Base-by-base conservation (phyloP, 2,888 invertebrate genomes). In the Anoplius nigerrimus region DNA sequence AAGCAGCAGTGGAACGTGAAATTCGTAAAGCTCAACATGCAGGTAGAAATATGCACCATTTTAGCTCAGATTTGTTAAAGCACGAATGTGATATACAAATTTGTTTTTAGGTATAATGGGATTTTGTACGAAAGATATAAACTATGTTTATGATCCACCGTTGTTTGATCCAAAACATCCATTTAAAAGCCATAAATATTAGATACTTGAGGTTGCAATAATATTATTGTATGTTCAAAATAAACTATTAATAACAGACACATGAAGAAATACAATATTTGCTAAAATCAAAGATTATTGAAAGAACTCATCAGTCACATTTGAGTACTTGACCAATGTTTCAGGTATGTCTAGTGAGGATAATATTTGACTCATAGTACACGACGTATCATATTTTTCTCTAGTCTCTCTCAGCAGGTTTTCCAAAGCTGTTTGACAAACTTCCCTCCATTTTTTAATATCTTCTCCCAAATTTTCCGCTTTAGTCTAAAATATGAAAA, bases 101-200 rank as follows among this genome's bases (percentile, higher is more conserved):
- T 27, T 54, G 53, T 46, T 66, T 51, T 64, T 62, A 91, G 93
- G 92, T 77, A 92, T 95, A 68, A 97, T 99, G 97, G 93, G 95
- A 0, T 91, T 92, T 62, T 94, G 94, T 83, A 92, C 94, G 65
- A 98, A 98, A 87, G 93, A 95, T 68, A 91, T 94, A 15, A 91
- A 91, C 57, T 99, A 94, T 86, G 86, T 95, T 4, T 92, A 94
- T 70, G 98, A 99, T 89, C 98, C 98, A 2, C 94, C 94, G 86
- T 89, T 99, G 45, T 98, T 97, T 89, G 95, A 98, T 87, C 95
- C 96, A 0, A 95, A 97, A 82, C 92, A 92, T 77, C 97, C 98
- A 4, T 90, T 95, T 48, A 91, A 95, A 76, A 93, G 94, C 8
- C 96, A 97, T 88, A 92, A 93, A 88, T 95, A 94, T 90, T 79